These are phyloP conservation scores for Drosophila pseudoobscura DNA, from an alignment of 1,140 invertebrate species.

Conservation along the genomic window DNA sequence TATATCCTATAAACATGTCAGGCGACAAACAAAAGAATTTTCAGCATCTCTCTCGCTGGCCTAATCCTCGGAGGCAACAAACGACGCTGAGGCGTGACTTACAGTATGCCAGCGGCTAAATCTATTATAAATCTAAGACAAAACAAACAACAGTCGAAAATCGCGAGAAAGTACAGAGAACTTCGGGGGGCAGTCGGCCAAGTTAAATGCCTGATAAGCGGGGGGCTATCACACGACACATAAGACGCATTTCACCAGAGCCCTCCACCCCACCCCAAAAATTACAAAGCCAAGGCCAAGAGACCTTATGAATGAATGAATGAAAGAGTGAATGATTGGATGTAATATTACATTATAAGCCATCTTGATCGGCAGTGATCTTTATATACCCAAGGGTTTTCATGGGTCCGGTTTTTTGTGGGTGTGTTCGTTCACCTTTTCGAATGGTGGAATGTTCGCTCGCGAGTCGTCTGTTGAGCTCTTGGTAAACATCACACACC, in stretches of 20 bases:
- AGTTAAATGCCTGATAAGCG: conserved; percentile 72
- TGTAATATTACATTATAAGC: no score
- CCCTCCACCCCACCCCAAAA: no score
- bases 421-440: conserved; percentile 11
- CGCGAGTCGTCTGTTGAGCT: conserved; percentile 15
- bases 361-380: no score
- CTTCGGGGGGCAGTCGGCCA: conserved; percentile 28
- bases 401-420: neutral
- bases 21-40: conserved; percentile 27
- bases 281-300: no score
- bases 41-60: neutral
- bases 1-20: conserved; percentile 38
- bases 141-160: conserved; percentile 39
- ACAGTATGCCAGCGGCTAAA: conserved; percentile 46
- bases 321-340: no score
- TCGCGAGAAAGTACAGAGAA: conserved; percentile 17
- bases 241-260: conserved; percentile 31
- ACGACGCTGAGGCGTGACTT: conserved; percentile 62
- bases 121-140: conserved; percentile 58
- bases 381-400: no score
- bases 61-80: conserved; percentile 26
- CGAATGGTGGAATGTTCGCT: conserved; percentile 28
- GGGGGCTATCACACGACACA: no score
- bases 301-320: no score
- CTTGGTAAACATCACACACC: conserved; percentile 44